A percentile compares a stretch with the other conserved stretches of the same genome.
Conservation (phyloP, 1,140 invertebrate genomes). For the Cardiocondyla obscurior region DNA sequence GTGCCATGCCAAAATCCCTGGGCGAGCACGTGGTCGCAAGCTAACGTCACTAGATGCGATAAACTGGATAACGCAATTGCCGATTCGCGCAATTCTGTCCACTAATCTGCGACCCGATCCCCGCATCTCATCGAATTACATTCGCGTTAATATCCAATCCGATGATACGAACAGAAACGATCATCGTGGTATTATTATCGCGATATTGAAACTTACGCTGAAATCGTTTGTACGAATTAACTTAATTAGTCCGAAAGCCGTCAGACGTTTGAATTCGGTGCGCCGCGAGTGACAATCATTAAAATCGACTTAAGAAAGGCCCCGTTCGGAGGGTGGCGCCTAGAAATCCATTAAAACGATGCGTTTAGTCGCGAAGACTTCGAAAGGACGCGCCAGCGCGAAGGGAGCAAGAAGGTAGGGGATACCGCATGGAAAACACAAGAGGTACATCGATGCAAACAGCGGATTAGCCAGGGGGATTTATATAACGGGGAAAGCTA, state of each 20-base stretch:
- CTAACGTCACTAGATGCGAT: constrained; percentile 40
- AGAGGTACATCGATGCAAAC: constrained; percentile 46
- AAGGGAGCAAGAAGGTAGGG: background rate
- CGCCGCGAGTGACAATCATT: background rate
- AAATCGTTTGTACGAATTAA: constrained; percentile 16
- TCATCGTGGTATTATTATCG: background rate
- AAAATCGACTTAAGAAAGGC: background rate
- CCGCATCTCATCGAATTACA: background rate
- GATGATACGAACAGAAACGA: background rate
- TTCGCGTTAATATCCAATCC: background rate
- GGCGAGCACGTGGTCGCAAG: background rate
- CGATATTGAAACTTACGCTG: background rate
- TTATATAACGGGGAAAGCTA: constrained; percentile 39
- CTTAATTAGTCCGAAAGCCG: constrained; percentile 4
- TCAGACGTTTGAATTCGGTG: background rate
- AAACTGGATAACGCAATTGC: constrained; percentile 40
- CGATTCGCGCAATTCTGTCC: constrained; percentile 8
- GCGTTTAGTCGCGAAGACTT: constrained; percentile 2
- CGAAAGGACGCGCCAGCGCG: background rate
- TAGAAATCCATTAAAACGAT: constrained; percentile 9
- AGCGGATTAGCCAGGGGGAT: constrained; percentile 58
- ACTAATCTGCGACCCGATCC: constrained; percentile 11
- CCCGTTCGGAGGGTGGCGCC: background rate
- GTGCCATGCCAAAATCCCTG: constrained; percentile 21
- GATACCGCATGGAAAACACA: constrained; percentile 10